Conservation (phyloP, 2,797 vertebrate species). For the Peromyscus melanophrys region DNA sequence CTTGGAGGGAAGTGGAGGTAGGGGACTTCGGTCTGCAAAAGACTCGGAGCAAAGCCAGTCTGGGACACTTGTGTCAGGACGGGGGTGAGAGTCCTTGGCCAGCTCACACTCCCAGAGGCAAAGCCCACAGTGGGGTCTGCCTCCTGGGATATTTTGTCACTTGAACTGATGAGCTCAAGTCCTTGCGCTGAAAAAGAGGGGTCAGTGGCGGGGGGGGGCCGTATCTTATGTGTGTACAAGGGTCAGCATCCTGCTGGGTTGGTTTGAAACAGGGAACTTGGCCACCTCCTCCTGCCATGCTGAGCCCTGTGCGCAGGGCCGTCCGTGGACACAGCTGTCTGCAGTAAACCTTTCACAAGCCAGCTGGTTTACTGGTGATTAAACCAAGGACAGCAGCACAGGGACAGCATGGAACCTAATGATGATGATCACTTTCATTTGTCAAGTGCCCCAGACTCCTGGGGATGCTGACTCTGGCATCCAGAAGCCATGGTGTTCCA, state of each 20-base stretch:
- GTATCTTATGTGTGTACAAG: not conserved
- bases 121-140: not conserved
- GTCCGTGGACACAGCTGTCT: not conserved
- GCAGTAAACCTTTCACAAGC: conserved; percentile 37
- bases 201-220: rapidly evolving
- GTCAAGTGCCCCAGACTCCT: not conserved
- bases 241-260: not conserved
- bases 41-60: not conserved
- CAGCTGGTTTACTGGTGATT: conserved; percentile 38
- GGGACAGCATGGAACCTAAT: conserved; percentile 43
- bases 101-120: not conserved
- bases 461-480: not conserved
- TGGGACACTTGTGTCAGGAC: not conserved
- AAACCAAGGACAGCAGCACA: conserved; percentile 15
- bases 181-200: not conserved
- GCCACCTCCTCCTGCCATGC: not conserved
- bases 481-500: not conserved
- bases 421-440: conserved; percentile 26
- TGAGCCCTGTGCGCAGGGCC: not conserved
- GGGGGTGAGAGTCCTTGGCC: not conserved
- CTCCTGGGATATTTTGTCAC: not conserved
- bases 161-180: not conserved
- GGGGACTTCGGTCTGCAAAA: conserved; percentile 11
- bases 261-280: not conserved
- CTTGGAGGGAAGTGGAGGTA: not conserved